Evolutionary conservation across 2,888 invertebrate genomes (phyloP).

Genomic region (Xanthia togata): DNA sequence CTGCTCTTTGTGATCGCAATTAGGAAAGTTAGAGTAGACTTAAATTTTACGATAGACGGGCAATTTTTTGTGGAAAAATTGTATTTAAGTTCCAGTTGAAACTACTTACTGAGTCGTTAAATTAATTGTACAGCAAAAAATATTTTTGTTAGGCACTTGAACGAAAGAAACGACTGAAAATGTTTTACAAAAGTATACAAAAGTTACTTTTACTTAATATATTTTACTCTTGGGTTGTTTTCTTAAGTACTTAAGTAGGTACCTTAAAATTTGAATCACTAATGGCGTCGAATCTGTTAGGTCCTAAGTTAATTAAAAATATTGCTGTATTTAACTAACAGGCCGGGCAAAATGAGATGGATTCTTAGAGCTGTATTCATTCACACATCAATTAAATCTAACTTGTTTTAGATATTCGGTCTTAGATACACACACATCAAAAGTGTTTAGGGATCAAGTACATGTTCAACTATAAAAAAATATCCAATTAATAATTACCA

Average conservation of each 20-base stretch:
- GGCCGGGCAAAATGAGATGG: neutral
- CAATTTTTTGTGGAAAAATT: constrained; percentile 41
- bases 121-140: constrained; percentile 53
- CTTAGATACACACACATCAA: no score
- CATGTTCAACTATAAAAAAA: no score
- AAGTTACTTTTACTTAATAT: constrained; percentile 45
- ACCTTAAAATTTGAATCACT: constrained; percentile 52
- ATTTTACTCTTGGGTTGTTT: constrained; percentile 53
- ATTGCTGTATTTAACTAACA: constrained; percentile 21
- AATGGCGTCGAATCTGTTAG: constrained; percentile 47
- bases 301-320: constrained; percentile 36
- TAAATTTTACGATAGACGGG: constrained; percentile 52
- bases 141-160: constrained; percentile 50
- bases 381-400: neutral
- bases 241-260: constrained; percentile 47
- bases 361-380: neutral
- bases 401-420: neutral
- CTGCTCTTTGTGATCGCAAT: constrained; percentile 61
- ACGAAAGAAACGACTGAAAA: constrained; percentile 40
- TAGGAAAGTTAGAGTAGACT: constrained; percentile 58
- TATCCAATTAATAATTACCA: no score
- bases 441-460: no score
- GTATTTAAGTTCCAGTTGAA: constrained; percentile 43
- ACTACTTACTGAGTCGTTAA: constrained; percentile 56
- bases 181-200: constrained; percentile 42